Evolutionary conservation across 2,113 vertebrate genomes (phyloP).

Genomic region (Gadus macrocephalus): DNA sequence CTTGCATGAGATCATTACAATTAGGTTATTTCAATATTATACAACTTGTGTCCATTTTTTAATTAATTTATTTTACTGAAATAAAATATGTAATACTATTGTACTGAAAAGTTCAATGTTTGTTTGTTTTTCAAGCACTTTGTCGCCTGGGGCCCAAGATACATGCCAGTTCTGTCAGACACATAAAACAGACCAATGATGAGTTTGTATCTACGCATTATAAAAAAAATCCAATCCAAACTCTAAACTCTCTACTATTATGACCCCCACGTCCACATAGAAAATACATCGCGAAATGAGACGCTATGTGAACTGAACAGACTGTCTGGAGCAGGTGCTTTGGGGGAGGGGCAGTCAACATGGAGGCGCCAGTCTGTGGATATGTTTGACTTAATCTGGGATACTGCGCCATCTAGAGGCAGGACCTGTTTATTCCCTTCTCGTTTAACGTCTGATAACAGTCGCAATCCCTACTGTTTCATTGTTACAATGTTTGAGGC

Average conservation of each 20-base stretch:
- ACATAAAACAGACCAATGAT: too few relatives aligned
- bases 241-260: not conserved
- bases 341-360: not conserved
- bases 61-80: constrained; percentile 68
- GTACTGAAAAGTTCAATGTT: constrained; percentile 9
- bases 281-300: not conserved
- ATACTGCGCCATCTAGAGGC: constrained; percentile 66
- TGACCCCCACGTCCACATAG: not conserved
- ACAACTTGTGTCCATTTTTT: constrained; percentile 70
- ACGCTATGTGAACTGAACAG: not conserved
- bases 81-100: constrained; percentile 71
- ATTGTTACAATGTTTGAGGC: too few relatives aligned
- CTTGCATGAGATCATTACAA: constrained; percentile 70
- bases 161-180: too few relatives aligned
- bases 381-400: constrained; percentile 40
- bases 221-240: not conserved
- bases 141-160: not conserved
- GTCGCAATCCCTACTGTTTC: too few relatives aligned
- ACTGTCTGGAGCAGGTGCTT: not conserved
- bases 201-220: too few relatives aligned
- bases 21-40: constrained; percentile 69
- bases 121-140: not conserved
- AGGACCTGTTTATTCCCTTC: constrained; percentile 19
- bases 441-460: not conserved
- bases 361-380: not conserved